Evolutionary conservation across 2,797 vertebrate species (phyloP), one percentile per base, ranked within the genome.

Genomic region (Chelidonichthys spinosus): DNA sequence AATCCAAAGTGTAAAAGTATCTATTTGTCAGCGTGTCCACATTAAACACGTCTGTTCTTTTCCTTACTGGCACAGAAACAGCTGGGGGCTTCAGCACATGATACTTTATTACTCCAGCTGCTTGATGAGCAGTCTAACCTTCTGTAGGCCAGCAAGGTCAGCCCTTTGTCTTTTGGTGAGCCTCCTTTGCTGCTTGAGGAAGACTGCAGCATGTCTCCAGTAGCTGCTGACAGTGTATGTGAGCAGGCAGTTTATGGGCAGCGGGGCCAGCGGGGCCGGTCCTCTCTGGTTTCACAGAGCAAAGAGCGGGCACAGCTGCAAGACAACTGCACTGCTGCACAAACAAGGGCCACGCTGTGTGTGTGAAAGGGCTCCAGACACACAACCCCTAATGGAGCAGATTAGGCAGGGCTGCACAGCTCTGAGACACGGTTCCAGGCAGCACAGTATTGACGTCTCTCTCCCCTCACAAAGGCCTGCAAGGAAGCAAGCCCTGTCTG

Each of bases 281-380:
- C 92, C 90, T 93, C 95, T 97, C 94, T 92, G 90, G 90, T 96
- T 97, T 93, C 90, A 79, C 85, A 89, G 90, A 81, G 89, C 92
- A 95, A 89, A 93, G 85, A 69, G 81, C 47, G 7, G 86, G 88
- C 95, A 97, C 97, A 98, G 97, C 96, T 98, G 97, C 94, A 63
- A 70, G 89, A 96, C 97, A 99, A 97, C 96, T 97, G 97, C 89
- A 94, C 82, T n/a, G 2, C 86, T 59, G 73, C 86, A 85, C 81
- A 95, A 93, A 97, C 96, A 97, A 96, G 91, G 87, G 91, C 71
- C 46, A 88, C 89, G 95, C 96, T 98, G 96, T 97, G 92, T 87
- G 90, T 56, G 63, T 76, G 69, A 91, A 90, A 85, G 67, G 60
- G 36, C 69, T 78, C 73, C 79, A 86, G 86, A 90, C 72, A 69